These are phyloP conservation scores for Lycocorax pyrrhopterus DNA, from an alignment of 2,113 vertebrate species.

Conservation along the genomic window DNA sequence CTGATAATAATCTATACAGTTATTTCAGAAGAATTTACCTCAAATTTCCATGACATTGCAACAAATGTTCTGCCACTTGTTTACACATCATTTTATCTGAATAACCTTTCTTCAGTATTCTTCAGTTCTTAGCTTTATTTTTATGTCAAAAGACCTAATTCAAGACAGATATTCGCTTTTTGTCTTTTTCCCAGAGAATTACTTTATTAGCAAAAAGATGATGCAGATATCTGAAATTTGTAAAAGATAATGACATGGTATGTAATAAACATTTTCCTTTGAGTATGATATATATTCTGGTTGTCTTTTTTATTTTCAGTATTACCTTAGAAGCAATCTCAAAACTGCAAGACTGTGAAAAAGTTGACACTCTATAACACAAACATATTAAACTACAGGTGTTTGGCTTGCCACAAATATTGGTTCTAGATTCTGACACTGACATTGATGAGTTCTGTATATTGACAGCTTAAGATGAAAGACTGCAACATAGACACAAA, in stretches of 20 bases:
- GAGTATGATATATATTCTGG: background rate
- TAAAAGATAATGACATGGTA: background rate
- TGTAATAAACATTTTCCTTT: background rate
- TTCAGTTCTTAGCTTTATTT: background rate
- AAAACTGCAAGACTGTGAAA: background rate
- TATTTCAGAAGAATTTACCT: background rate
- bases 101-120: background rate
- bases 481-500: slow-evolving; percentile 4
- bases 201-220: background rate
- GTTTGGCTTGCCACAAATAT: background rate
- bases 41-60: background rate
- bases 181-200: background rate
- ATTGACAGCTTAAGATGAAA: slow-evolving; percentile 23
- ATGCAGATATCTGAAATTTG: background rate
- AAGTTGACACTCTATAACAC: background rate
- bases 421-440: background rate
- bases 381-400: background rate
- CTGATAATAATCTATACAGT: background rate
- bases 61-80: background rate
- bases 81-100: background rate
- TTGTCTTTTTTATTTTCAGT: background rate
- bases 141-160: background rate
- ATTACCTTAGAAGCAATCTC: background rate
- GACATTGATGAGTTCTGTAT: background rate
- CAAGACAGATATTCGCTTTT: background rate